Evolutionary conservation across 1,140 invertebrate species (phyloP).

Genomic region (Drosophila bocqueti): DNA sequence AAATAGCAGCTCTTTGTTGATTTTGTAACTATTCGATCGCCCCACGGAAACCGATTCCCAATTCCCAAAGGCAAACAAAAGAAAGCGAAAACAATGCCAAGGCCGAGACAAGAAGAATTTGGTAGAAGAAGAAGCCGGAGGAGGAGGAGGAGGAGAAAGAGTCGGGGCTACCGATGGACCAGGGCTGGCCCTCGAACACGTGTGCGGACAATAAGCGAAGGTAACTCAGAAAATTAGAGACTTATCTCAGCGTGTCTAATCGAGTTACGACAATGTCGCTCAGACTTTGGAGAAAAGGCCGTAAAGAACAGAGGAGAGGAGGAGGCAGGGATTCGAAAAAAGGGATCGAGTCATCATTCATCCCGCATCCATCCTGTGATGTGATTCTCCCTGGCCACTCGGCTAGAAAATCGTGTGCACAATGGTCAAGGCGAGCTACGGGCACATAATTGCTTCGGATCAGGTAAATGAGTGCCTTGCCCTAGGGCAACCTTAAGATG

Average conservation of each 20-base stretch:
- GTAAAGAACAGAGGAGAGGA: slow-evolving; percentile 10
- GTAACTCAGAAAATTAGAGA: slow-evolving; percentile 75
- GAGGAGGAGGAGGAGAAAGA: slow-evolving; percentile 13
- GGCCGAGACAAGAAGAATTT: slow-evolving; percentile 51
- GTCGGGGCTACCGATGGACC: slow-evolving; percentile 45
- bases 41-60: slow-evolving; percentile 7
- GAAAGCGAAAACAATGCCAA: slow-evolving; percentile 82
- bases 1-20: slow-evolving; percentile 2
- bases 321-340: slow-evolving; percentile 32
- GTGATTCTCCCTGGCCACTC: slow-evolving; percentile 39
- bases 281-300: slow-evolving; percentile 50
- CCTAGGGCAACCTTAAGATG: slow-evolving; percentile 63
- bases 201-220: slow-evolving; percentile 80
- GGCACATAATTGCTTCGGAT: slow-evolving; percentile 71
- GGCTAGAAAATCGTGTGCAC: slow-evolving; percentile 68
- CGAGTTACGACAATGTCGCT: slow-evolving; percentile 81
- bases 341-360: slow-evolving; percentile 71
- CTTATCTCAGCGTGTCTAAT: slow-evolving; percentile 78
- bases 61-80: slow-evolving; percentile 43
- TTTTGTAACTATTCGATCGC: slow-evolving; percentile 46
- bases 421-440: slow-evolving; percentile 67
- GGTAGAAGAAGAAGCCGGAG: slow-evolving; percentile 17
- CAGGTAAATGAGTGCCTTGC: slow-evolving; percentile 73
- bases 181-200: slow-evolving; percentile 66
- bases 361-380: slow-evolving; percentile 38